phyloP scores from a whole-genome alignment of 2,888 invertebrate genomes.

The Heliothis peltigera region DNA sequence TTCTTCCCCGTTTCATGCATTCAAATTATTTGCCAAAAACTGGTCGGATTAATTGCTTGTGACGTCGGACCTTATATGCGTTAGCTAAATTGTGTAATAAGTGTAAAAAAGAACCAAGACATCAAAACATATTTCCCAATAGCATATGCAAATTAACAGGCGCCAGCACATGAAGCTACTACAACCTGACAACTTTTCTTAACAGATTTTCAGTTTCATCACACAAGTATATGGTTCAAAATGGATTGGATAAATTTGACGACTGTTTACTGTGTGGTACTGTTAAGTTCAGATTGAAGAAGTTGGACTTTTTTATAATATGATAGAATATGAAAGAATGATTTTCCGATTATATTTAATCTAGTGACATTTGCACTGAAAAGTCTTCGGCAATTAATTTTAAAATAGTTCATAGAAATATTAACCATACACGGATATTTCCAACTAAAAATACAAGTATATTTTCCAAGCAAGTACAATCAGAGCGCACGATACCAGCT shows the following conservation, averaged over 20 bases:
- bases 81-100: not conserved
- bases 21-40: conserved; percentile 7
- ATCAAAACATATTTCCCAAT: not conserved
- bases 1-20: conserved; percentile 14
- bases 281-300: too few species aligned
- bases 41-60: not conserved
- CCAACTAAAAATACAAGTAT: conserved; percentile 4
- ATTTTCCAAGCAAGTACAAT: conserved; percentile 35
- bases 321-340: too few species aligned
- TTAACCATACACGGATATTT: not conserved
- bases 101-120: not conserved
- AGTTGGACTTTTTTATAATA: too few species aligned
- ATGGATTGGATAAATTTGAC: too few species aligned
- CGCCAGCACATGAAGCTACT: too few species aligned
- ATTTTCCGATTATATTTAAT: too few species aligned
- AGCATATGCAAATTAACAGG: too few species aligned
- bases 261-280: too few species aligned
- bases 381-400: not conserved
- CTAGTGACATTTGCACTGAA: too few species aligned
- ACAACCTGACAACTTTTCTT: too few species aligned
- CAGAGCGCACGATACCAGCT: conserved; percentile 22
- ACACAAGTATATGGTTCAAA: too few species aligned
- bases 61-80: not conserved
- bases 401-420: not conserved
- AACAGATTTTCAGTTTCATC: too few species aligned